A percentile compares a stretch with the other conserved stretches of the same genome.
These are phyloP conservation scores for Phasia obesa DNA, from an alignment of 2,888 invertebrate species.

Conservation along the genomic window DNA sequence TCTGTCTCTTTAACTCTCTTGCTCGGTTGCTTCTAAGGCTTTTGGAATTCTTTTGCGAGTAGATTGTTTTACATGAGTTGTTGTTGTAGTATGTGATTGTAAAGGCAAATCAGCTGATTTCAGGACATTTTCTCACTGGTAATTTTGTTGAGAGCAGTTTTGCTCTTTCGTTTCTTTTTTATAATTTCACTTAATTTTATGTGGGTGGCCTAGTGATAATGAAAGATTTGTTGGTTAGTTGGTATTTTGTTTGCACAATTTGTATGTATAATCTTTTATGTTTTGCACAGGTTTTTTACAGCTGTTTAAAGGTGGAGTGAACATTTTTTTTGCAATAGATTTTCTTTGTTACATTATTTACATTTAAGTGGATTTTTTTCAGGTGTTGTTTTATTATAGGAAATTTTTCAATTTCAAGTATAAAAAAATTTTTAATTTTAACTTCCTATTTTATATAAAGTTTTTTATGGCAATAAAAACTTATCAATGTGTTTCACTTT, in stretches of 20 bases:
- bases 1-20: conserved; percentile 10
- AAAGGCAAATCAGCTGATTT: conserved; percentile 52
- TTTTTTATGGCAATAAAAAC: neutral
- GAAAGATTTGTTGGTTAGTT: conserved; percentile 61
- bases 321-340: conserved; percentile 27
- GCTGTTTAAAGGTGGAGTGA: conserved; percentile 58
- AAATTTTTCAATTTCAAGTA: conserved; percentile 21
- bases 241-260: conserved; percentile 43
- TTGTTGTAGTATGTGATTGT: conserved; percentile 19
- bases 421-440: conserved; percentile 21
- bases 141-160: conserved; percentile 28
- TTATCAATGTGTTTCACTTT: conserved; percentile 22
- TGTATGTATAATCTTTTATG: conserved; percentile 40
- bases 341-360: conserved; percentile 37
- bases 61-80: neutral
- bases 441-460: neutral
- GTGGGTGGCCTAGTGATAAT: conserved; percentile 70
- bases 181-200: conserved; percentile 54
- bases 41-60: conserved; percentile 1
- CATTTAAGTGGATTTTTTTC: conserved; percentile 5
- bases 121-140: neutral
- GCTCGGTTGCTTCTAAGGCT: neutral
- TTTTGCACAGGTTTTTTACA: conserved; percentile 43
- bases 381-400: conserved; percentile 8
- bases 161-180: conserved; percentile 26